Conservation (phyloP, 2,888 invertebrate genomes). For the Cheilosia vernalis region DNA sequence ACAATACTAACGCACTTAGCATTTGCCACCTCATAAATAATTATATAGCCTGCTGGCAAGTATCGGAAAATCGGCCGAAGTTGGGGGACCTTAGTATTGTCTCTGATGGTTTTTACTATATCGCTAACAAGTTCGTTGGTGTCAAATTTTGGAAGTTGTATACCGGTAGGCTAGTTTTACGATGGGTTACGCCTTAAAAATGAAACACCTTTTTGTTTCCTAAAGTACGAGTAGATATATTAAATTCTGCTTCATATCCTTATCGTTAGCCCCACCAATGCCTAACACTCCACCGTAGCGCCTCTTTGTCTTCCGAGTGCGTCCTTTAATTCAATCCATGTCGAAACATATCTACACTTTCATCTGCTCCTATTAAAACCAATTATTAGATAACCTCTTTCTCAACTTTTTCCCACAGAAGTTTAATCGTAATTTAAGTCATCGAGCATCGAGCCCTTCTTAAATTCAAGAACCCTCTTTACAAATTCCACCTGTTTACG, state of each 20-base stretch:
- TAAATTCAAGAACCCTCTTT: not conserved
- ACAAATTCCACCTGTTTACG: conserved; percentile 45
- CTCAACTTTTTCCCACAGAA: conserved; percentile 20
- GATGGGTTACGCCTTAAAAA: no score
- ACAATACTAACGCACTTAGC: no score
- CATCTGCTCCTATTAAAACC: conserved; percentile 45
- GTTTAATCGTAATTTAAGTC: conserved; percentile 25
- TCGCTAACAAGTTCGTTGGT: no score
- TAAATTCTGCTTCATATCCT: not conserved
- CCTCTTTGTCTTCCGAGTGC: not conserved
- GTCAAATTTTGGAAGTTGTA: no score
- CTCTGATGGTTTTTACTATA: no score
- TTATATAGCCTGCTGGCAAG: no score
- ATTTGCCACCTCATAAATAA: no score
- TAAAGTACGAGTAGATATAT: no score
- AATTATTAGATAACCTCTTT: conserved; percentile 8
- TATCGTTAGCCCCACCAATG: not conserved
- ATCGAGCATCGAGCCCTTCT: conserved; percentile 7
- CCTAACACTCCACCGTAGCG: not conserved
- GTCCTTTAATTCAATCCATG: not conserved
- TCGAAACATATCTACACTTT: conserved; percentile 15
- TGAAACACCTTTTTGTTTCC: no score
- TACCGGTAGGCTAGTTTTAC: no score
- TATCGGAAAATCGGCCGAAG: no score
- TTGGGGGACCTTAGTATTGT: no score